Percentiles rank a stretch among this genome's conserved stretches.
These are phyloP conservation scores for Nephrotoma flavescens DNA, from an alignment of 2,888 invertebrate genomes.

Conservation along the genomic window DNA sequence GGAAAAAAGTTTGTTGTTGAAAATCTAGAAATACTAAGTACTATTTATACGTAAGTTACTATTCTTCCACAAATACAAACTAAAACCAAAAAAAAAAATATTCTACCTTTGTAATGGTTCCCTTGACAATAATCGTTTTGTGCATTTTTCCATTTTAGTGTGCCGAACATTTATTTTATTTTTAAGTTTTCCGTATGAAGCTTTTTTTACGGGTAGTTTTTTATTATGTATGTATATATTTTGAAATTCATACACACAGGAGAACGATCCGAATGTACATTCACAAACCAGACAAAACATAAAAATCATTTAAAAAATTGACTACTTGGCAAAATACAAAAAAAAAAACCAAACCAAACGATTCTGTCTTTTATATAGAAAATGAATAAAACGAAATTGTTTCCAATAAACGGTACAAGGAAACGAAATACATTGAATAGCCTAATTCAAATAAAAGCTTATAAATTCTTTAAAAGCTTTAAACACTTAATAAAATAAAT, in stretches of 20 bases:
- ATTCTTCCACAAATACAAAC: background rate
- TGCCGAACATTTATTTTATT: background rate
- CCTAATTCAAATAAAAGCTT: background rate
- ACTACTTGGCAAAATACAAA: background rate
- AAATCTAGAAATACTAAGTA: background rate
- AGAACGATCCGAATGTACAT: background rate
- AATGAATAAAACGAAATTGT: background rate
- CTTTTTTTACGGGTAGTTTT: background rate
- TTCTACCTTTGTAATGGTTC: background rate
- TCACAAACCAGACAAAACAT: background rate
- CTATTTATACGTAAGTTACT: background rate
- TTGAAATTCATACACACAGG: background rate
- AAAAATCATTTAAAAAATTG: background rate
- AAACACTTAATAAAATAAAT: background rate
- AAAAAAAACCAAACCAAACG: background rate
- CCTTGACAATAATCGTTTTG: background rate
- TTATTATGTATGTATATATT: background rate
- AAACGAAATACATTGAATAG: background rate
- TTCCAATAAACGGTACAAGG: background rate
- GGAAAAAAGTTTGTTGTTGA: background rate
- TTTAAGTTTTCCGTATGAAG: background rate
- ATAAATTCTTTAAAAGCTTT: background rate
- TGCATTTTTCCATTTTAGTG: background rate
- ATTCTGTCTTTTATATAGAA: background rate
- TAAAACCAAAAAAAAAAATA: background rate